Evolutionary conservation across 2,797 vertebrate species (phyloP), one percentile per base, ranked within the genome.

Genomic region (Gallinago solitaria): DNA sequence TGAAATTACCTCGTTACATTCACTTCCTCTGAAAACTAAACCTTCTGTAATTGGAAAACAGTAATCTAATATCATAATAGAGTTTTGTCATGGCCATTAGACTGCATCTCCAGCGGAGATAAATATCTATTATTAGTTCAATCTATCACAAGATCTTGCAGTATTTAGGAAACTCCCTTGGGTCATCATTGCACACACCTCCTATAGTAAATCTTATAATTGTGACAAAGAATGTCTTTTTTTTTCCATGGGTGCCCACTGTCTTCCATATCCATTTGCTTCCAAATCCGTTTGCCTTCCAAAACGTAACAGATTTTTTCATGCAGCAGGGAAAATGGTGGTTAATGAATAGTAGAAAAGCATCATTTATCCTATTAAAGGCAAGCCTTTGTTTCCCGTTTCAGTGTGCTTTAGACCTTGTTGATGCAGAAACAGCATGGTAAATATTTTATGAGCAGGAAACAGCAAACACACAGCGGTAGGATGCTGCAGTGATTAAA

Each of bases 391-490:
- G 30, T 83, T 95, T 93, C 51, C 23, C 19, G 3, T 91, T 95
- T 83, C 48, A 64, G n/a, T 47, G 51, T 78, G 83, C n/a, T 80
- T 94, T 89, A 85, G 53, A 75, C n/a, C 35, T 92, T 8, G 2
- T 12, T 79, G 84, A 68, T 67, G 73, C 89, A 93, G 70, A 96
- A 84, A 84, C 32, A 70, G 17, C 35, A 51, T 80, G 80, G 94
- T 91, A 93, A 95, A 87, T 91, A 83, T 87, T 90, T 95, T 93
- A 85, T 91, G 75, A 93, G 45, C 33, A 87, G 45, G 39, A 51
- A 85, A 67, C 79, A 92, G 47, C 33, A 90, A 91, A 87, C 54
- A 84, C 65, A 64, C 54, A 90, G 74, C 0, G 3, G 47, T 51
- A 76, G n/a, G 71, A 85, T 85, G 60, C 74, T 80, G 70, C 87